phyloP scores from a whole-genome alignment of 1,140 invertebrate genomes.

The Galleria mellonella region DNA sequence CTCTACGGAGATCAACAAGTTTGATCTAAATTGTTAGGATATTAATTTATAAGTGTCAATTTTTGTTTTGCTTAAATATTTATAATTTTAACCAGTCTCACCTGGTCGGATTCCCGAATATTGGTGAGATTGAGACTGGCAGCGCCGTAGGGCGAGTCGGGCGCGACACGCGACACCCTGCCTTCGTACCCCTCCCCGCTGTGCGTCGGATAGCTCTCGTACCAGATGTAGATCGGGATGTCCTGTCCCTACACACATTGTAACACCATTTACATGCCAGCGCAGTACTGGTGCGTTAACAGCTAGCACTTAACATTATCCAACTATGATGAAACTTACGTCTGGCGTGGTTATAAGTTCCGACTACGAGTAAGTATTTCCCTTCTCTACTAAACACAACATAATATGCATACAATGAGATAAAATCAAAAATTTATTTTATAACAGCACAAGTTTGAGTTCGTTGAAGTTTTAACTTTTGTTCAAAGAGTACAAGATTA shows the following conservation, averaged over 20 bases:
- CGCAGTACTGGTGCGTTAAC: constrained; percentile 31
- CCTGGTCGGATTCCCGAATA: constrained; percentile 92
- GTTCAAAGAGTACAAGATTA: no score
- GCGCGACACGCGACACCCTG: constrained; percentile 89
- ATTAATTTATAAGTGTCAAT: no score
- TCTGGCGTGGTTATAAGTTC: neutral
- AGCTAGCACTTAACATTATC: constrained; percentile 5
- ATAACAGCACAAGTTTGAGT: no score
- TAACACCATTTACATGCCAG: constrained; percentile 16
- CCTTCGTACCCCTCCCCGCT: constrained; percentile 94
- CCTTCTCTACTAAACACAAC: no score
- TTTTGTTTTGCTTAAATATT: no score
- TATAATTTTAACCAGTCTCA: constrained; percentile 9
- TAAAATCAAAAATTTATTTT: no score
- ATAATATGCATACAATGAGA: no score
- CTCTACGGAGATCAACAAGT: no score
- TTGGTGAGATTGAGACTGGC: constrained; percentile 96
- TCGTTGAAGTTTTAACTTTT: no score
- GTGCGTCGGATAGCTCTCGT: constrained; percentile 96
- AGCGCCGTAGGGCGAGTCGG: constrained; percentile 89
- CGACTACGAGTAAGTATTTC: neutral
- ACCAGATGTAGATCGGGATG: constrained; percentile 97
- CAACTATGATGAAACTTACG: constrained; percentile 1
- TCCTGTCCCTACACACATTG: constrained; percentile 84
- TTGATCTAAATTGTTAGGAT: no score